Evolutionary conservation across 2,113 vertebrate species (phyloP), one percentile per base, ranked within the genome.

Genomic region (Stegostoma tigrinum): DNA sequence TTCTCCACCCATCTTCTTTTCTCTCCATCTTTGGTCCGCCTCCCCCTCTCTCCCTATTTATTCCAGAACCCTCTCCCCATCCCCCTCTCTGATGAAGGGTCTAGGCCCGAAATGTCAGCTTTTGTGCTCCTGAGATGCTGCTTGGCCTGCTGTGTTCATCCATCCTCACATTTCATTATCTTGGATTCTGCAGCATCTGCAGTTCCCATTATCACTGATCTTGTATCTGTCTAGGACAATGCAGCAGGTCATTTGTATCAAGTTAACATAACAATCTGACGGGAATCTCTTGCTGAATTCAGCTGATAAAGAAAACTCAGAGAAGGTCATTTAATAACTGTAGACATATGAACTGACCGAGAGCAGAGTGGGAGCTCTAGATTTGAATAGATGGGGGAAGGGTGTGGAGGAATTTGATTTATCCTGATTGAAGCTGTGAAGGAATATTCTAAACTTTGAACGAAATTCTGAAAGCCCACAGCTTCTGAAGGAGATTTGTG

Each of bases 251-350:
- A 66, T 91, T 91, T 91, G 89, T 91, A 91, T 66, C 89, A 66
- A 66, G 64, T 55, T n/a, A 61, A 61, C 52, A 14, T 34, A 55
- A 30, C 61, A 55, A 66, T 61, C 89, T 66, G 89, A 34, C 15
- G 61, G 61, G 89, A 91, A 64, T 66, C 89, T 64, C 89, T 38
- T 91, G 89, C 89, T 38, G 15, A 91, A 38, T 91, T 91, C 89
- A 91, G 89, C 89, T 91, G 15, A n/a, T 21, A 91, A 10, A 21
- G 55, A 91, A 91, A 66, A 64, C 55, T 42, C 61, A 66, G 5
- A 21, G 89, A 55, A 66, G 89, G 55, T 66, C 61, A 66, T 66
- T 91, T 91, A 91, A 91, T 66, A 91, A 66, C 61, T 91, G 66
- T 64, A 34, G 89, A 91, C 64, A 17, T 66, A 21, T 91, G 61